These are phyloP conservation scores for Cryptomyrus ogoouensis DNA, from an alignment of 2,113 vertebrate species.

Conservation along the genomic window DNA sequence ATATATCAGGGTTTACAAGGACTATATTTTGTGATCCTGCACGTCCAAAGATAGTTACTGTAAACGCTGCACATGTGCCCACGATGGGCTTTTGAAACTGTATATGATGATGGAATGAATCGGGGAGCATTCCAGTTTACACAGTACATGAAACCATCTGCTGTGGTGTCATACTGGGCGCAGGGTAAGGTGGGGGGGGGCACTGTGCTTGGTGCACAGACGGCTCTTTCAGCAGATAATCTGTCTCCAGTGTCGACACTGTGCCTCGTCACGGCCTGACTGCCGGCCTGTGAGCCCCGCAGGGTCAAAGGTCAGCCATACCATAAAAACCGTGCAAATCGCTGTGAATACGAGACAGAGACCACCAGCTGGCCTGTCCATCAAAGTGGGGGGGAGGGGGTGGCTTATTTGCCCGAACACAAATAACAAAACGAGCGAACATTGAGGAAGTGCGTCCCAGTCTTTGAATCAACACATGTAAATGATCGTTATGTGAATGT, in stretches of 20 bases:
- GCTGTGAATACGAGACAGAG: neutral
- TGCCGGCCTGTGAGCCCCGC: neutral
- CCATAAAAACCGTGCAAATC: constrained; percentile 3
- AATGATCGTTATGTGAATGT: neutral
- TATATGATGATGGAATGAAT: neutral
- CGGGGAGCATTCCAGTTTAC: neutral
- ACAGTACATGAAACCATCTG: neutral
- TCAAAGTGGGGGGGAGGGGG: neutral
- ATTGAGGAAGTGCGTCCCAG: neutral
- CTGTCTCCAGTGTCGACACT: constrained; percentile 6
- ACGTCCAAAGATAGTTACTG: neutral
- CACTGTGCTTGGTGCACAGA: neutral
- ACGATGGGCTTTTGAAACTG: neutral
- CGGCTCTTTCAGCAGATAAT: constrained; percentile 6
- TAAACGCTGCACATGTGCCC: neutral
- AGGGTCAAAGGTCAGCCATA: neutral
- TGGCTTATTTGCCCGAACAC: neutral
- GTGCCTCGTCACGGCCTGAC: neutral
- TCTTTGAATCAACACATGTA: constrained; percentile 10
- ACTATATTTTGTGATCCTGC: neutral
- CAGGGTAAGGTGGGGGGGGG: neutral
- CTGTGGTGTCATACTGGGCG: neutral
- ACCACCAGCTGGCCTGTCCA: neutral
- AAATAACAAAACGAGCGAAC: neutral
- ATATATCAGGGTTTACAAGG: neutral